These are phyloP conservation scores for Neoascia interrupta DNA, from an alignment of 2,888 invertebrate genomes.

Conservation along the genomic window DNA sequence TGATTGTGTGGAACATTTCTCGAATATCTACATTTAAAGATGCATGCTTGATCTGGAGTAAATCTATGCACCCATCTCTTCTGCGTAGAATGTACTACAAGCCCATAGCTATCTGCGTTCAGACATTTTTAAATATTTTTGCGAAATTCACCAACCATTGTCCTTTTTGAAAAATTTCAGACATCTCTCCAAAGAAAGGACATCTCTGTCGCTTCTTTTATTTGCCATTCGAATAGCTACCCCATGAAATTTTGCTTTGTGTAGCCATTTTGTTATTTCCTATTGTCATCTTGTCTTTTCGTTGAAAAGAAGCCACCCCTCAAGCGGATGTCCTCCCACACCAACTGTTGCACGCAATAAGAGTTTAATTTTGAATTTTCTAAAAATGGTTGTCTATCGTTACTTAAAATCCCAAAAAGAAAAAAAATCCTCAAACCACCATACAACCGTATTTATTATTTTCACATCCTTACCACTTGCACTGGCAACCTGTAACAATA, in stretches of 20 bases:
- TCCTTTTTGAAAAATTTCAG: too few relatives aligned
- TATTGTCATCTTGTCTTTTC: conserved; percentile 41
- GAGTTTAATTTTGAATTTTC: conserved; percentile 55
- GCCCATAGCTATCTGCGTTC: too few relatives aligned
- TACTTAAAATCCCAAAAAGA: conserved; percentile 21
- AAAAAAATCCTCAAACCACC: background rate
- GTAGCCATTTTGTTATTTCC: conserved; percentile 59
- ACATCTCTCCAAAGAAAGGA: too few relatives aligned
- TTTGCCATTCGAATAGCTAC: conserved; percentile 16
- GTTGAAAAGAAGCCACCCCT: conserved; percentile 21
- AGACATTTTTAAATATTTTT: too few relatives aligned
- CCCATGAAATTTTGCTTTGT: conserved; percentile 52
- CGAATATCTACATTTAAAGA: too few relatives aligned
- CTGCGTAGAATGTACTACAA: too few relatives aligned
- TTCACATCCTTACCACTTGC: conserved; percentile 28
- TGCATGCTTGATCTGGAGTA: too few relatives aligned
- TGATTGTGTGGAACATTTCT: too few relatives aligned
- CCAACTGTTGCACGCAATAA: conserved; percentile 35
- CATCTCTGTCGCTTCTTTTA: too few relatives aligned
- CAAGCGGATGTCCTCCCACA: conserved; percentile 11
- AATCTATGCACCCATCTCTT: too few relatives aligned
- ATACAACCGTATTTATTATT: background rate
- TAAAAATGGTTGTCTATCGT: conserved; percentile 23
- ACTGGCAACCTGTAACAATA: conserved; percentile 58
- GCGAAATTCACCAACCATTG: too few relatives aligned